A percentile compares a stretch with the other conserved stretches of the same genome.
phyloP scores from a whole-genome alignment of 2,113 vertebrate species.

The Acanthisitta chloris region DNA sequence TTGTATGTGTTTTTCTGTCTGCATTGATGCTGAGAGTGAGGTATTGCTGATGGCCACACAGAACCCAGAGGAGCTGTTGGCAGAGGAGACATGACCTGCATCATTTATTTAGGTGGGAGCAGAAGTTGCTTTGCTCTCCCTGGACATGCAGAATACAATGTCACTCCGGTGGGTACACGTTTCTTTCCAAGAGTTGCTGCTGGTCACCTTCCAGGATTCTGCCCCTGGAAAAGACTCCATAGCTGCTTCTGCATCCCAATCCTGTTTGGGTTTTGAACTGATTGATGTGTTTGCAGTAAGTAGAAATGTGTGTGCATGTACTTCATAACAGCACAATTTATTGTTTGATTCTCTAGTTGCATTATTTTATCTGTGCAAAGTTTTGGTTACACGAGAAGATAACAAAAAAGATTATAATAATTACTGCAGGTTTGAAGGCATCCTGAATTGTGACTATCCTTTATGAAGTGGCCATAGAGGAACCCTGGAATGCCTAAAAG shows the following conservation, averaged over 20 bases:
- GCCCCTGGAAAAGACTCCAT: neutral
- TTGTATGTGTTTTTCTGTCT: neutral
- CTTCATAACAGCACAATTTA: neutral
- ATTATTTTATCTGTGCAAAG: neutral
- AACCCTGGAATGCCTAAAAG: neutral
- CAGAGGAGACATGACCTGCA: neutral
- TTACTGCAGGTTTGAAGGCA: neutral
- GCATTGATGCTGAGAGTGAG: neutral
- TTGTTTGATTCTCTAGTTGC: conserved; percentile 2
- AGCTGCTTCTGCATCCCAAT: neutral
- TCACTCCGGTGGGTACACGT: neutral
- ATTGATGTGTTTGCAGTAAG: neutral
- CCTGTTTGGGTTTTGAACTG: neutral
- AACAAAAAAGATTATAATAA: neutral
- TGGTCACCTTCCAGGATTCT: neutral
- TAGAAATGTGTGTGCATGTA: neutral
- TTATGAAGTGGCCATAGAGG: neutral
- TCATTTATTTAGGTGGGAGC: neutral
- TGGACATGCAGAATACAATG: neutral
- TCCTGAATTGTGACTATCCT: neutral
- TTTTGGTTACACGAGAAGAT: neutral
- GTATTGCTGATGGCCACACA: neutral
- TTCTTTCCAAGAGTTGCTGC: neutral
- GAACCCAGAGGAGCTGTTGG: neutral
- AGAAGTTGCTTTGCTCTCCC: neutral